phyloP scores from a whole-genome alignment of 1,140 invertebrate species.

The Chionoecetes opilio region DNA sequence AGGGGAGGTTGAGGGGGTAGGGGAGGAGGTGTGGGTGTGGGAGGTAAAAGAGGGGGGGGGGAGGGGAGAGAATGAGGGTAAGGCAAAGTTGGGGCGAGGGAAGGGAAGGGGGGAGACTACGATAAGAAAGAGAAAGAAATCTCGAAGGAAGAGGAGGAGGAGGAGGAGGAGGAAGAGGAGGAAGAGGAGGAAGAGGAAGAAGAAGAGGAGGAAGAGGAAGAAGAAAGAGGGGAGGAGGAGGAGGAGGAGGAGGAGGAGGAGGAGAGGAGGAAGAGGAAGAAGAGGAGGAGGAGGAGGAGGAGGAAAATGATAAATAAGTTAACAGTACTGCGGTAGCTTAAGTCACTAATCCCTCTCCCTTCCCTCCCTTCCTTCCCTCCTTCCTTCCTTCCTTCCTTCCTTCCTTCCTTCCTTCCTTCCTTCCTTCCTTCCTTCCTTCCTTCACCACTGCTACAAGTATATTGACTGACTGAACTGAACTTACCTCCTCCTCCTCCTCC shows the following conservation, averaged over 20 bases:
- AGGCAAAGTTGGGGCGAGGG: background rate
- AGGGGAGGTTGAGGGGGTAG: background rate
- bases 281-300: background rate
- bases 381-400: background rate
- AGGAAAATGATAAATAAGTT: slow-evolving; percentile 8
- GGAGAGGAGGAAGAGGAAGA: no score
- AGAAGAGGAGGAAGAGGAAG: background rate
- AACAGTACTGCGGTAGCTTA: background rate
- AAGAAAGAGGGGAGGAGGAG: no score
- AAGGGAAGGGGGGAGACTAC: background rate
- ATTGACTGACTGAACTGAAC: background rate
- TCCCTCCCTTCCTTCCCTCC: background rate
- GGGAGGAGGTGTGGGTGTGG: background rate
- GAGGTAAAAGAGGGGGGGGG: background rate
- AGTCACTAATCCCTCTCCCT: background rate
- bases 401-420: background rate
- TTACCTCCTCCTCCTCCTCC: background rate
- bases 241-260: no score
- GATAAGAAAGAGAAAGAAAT: background rate
- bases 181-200: background rate
- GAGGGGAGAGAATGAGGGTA: background rate
- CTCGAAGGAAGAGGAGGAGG: background rate
- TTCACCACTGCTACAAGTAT: slow-evolving; percentile 16
- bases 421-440: background rate
- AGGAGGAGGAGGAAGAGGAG: background rate